Conservation (phyloP, 2,797 vertebrate genomes). For the Cryptoprocta ferox region DNA sequence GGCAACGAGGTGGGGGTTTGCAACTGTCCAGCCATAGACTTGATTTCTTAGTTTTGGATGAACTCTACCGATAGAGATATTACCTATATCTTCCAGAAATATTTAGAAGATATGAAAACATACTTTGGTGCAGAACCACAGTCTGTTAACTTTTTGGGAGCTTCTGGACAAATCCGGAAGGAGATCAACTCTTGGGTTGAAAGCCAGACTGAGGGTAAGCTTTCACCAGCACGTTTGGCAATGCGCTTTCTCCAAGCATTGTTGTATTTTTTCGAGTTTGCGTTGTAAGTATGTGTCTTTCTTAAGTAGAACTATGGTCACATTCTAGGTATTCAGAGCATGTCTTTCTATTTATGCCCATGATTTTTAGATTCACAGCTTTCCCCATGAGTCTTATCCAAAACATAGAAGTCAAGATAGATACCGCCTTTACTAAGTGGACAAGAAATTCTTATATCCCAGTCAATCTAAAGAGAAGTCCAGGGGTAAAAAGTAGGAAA, state of each 20-base stretch:
- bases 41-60: neutral
- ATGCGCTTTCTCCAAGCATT: neutral
- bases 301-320: neutral
- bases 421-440: neutral
- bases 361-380: neutral
- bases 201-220: constrained; percentile 90
- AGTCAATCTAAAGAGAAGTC: neutral
- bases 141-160: constrained; percentile 88
- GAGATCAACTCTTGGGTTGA: constrained; percentile 94
- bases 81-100: constrained; percentile 87
- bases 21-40: neutral
- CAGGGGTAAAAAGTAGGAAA: neutral
- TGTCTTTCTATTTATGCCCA: neutral
- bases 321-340: neutral
- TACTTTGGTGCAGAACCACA: constrained; percentile 90
- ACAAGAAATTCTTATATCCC: neutral
- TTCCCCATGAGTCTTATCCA: neutral
- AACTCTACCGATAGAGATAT: neutral
- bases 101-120: constrained; percentile 86
- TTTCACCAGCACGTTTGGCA: rapidly evolving
- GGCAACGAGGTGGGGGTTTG: no score
- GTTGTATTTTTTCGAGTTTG: neutral
- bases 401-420: neutral
- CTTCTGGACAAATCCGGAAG: constrained; percentile 85
- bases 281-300: neutral